phyloP scores from a whole-genome alignment of 2,888 invertebrate species.

The Drepanosiphum platanoidis region DNA sequence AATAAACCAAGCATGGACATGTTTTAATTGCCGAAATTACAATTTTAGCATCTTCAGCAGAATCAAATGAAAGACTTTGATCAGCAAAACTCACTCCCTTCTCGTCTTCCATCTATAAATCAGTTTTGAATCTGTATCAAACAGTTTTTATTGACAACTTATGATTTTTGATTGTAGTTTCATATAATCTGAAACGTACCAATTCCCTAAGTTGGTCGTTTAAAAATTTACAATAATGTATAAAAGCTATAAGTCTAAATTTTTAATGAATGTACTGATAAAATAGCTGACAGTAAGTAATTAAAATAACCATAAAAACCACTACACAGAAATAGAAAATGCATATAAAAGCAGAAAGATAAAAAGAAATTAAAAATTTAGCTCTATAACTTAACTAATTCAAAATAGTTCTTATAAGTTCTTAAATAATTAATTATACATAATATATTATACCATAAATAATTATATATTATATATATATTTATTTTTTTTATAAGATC shows the following conservation, averaged over 20 bases:
- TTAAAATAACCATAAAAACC: slow-evolving; percentile 5
- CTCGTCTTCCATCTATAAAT: slow-evolving; percentile 63
- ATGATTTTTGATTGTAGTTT: slow-evolving; percentile 55
- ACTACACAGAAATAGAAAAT: slow-evolving; percentile 26
- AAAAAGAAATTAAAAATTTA: background rate
- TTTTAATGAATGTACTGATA: slow-evolving; percentile 8
- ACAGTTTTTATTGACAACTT: slow-evolving; percentile 27
- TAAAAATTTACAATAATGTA: slow-evolving; percentile 26
- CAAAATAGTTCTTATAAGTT: too few relatives aligned
- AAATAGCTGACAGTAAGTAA: background rate
- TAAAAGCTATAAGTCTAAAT: slow-evolving; percentile 30
- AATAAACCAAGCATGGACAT: slow-evolving; percentile 75
- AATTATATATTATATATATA: too few relatives aligned
- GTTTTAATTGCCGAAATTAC: slow-evolving; percentile 81
- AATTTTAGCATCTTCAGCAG: slow-evolving; percentile 78
- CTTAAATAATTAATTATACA: background rate
- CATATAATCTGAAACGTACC: slow-evolving; percentile 60
- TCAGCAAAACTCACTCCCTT: slow-evolving; percentile 84
- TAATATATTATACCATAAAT: background rate
- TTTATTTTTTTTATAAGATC: too few relatives aligned
- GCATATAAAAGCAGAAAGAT: slow-evolving; percentile 38
- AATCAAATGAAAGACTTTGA: slow-evolving; percentile 80
- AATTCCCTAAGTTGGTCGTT: slow-evolving; percentile 58
- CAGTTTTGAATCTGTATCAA: slow-evolving; percentile 28
- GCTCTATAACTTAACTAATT: background rate